Conservation (phyloP, 1,140 invertebrate species). For the Pectinophora gossypiella region DNA sequence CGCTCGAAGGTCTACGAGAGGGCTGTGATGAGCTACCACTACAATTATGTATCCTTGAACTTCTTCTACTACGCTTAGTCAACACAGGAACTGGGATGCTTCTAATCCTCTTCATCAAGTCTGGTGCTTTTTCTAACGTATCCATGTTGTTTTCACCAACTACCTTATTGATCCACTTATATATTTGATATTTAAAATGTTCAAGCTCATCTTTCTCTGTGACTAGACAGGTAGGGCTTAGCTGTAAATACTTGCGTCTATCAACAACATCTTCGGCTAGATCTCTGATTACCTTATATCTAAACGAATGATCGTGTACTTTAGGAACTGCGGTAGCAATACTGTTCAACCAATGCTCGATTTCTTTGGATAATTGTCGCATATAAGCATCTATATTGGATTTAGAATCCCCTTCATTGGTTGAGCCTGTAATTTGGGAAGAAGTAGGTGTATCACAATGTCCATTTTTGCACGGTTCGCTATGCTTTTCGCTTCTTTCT, state of each 20-base stretch:
- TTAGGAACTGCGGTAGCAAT: neutral
- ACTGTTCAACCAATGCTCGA: neutral
- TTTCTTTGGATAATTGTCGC: neutral
- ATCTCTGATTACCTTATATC: constrained; percentile 18
- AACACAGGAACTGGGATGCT: neutral
- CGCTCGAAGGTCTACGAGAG: neutral
- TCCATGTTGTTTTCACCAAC: constrained; percentile 24
- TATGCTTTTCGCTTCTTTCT: no score
- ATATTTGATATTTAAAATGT: constrained; percentile 52
- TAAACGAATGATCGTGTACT: constrained; percentile 1
- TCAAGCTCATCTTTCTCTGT: constrained; percentile 38
- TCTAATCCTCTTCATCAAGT: constrained; percentile 33
- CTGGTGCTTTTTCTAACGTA: constrained; percentile 25
- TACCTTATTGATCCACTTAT: constrained; percentile 48
- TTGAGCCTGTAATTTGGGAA: neutral
- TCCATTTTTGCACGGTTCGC: neutral
- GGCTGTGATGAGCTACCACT: neutral
- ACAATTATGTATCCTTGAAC: neutral
- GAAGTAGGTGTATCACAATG: neutral
- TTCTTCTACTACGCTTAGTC: neutral
- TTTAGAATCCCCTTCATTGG: neutral
- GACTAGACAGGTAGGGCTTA: constrained; percentile 24
- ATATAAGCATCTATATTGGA: neutral
- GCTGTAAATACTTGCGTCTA: constrained; percentile 42
- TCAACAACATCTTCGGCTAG: constrained; percentile 29